Evolutionary conservation across 2,797 vertebrate genomes (phyloP), one percentile per base, ranked within the genome.

Genomic region (Mionectes olivaceus): DNA sequence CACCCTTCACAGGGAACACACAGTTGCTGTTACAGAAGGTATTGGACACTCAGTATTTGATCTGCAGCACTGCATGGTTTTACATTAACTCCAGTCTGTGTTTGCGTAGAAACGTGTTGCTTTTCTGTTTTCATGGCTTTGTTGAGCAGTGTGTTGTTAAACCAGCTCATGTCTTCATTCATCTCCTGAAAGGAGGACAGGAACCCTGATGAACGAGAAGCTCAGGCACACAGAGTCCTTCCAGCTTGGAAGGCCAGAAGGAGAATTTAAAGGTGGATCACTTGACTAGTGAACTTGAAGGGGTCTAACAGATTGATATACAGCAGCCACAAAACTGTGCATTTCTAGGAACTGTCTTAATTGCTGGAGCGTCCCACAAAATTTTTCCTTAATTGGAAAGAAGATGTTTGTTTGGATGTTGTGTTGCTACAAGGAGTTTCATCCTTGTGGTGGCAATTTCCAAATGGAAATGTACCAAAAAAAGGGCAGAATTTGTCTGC

Each of bases 1-100:
- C n/a, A 16, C 22, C 25, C 77, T 78, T 68, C 43, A 4, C 11
- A 1, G 44, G 33, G 37, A 84, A 4, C 41, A 18, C 14, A 0
- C 1, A 65, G 2, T 35, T 57, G 39, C 44, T 73, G 1, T 19
- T 65, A 3, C 0, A 0, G 64, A 21, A 41, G 33, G 4, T 75
- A 8, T 1, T 0, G 0, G n/a, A 25, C 37, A 2, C 3, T 32
- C 17, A 0, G 10, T 24, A 25, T 53, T 91, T 65, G 46, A 18
- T 69, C 59, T 73, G 43, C 78, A 64, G 8, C 27, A 0, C 32
- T 52, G 39, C 4, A 0, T 22, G 43, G 24, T 11, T 71, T 56
- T 64, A 0, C 80, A 2, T 50, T 13, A 21, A 25, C 44, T 63
- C 43, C 43, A 30, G 46, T 24, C 56, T 73, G 43, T 30, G 8